A percentile compares a stretch with the other conserved stretches of the same genome.
Evolutionary conservation across 2,888 invertebrate species (phyloP).

Genomic region (Monopis laevigella): DNA sequence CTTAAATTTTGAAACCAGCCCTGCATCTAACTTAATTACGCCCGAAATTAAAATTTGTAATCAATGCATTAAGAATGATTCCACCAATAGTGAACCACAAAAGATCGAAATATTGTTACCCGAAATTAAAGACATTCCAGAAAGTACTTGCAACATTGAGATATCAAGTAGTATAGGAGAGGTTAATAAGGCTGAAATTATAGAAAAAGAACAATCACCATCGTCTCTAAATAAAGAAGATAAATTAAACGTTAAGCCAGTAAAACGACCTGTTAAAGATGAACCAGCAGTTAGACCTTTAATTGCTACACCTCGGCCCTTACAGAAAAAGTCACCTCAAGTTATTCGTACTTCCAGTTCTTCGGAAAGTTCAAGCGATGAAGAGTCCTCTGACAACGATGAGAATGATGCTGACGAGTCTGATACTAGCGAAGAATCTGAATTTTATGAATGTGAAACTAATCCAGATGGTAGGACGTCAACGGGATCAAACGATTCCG

Average conservation of each 20-base stretch:
- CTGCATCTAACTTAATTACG: no score
- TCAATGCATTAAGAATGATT: constrained; percentile 12
- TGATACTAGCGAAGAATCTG: constrained; percentile 49
- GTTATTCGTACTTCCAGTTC: constrained; percentile 48
- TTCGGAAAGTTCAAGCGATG: constrained; percentile 53
- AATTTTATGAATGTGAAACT: constrained; percentile 56
- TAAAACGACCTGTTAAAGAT: constrained; percentile 50
- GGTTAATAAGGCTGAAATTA: constrained; percentile 34
- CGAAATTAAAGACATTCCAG: constrained; percentile 39
- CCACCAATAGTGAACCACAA: no score
- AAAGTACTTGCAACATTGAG: constrained; percentile 11
- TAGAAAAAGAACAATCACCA: constrained; percentile 24
- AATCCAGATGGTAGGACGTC: constrained; percentile 70
- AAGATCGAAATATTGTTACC: no score
- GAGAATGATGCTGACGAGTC: constrained; percentile 46
- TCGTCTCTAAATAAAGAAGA: constrained; percentile 17
- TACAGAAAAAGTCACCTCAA: constrained; percentile 62
- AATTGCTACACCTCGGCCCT: constrained; percentile 70
- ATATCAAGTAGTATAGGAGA: constrained; percentile 22
- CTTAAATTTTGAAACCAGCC: no score
- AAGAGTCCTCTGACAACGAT: constrained; percentile 35
- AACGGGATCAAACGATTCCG: constrained; percentile 86
- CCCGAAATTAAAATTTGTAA: neutral
- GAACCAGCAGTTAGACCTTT: constrained; percentile 64
- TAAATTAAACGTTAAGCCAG: constrained; percentile 23